A percentile compares a stretch with the other conserved stretches of the same genome.
These are phyloP conservation scores for Buathra laborator DNA, from an alignment of 2,888 invertebrate genomes.

Conservation along the genomic window DNA sequence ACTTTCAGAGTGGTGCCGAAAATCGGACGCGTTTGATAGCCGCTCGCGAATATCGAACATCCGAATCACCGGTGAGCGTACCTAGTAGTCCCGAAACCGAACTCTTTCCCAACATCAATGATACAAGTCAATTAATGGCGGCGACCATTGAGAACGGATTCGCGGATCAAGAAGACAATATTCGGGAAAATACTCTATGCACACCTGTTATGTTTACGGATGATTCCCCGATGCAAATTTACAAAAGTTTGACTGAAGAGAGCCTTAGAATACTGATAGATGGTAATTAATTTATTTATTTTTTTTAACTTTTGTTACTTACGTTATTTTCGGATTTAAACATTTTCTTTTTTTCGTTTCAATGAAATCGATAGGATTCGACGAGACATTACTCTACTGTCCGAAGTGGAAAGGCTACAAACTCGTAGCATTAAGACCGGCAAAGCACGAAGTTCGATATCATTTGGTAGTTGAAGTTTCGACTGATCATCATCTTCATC, in stretches of 20 bases:
- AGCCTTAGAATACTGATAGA: conserved; percentile 89
- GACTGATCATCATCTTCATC: conserved; percentile 86
- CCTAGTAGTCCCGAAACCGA: conserved; percentile 79
- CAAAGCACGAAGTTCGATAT: conserved; percentile 88
- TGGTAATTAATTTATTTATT: conserved; percentile 80
- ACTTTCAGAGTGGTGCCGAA: conserved; percentile 72
- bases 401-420: conserved; percentile 89
- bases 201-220: conserved; percentile 85
- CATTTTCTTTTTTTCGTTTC: too few species aligned
- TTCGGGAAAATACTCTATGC: conserved; percentile 67
- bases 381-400: conserved; percentile 88
- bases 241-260: conserved; percentile 89
- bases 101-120: conserved; percentile 63
- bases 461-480: conserved; percentile 90
- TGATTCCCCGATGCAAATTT: conserved; percentile 87
- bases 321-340: too few species aligned
- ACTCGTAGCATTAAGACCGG: conserved; percentile 89
- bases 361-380: conserved; percentile 84
- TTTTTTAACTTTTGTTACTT: conserved; percentile 20
- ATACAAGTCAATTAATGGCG: conserved; percentile 85
- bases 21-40: conserved; percentile 72
- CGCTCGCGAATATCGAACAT: conserved; percentile 71
- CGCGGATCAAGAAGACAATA: conserved; percentile 84
- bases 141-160: conserved; percentile 86
- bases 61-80: conserved; percentile 73